These are phyloP conservation scores for Platycheirus albimanus DNA, from an alignment of 2,888 invertebrate genomes.

Conservation along the genomic window DNA sequence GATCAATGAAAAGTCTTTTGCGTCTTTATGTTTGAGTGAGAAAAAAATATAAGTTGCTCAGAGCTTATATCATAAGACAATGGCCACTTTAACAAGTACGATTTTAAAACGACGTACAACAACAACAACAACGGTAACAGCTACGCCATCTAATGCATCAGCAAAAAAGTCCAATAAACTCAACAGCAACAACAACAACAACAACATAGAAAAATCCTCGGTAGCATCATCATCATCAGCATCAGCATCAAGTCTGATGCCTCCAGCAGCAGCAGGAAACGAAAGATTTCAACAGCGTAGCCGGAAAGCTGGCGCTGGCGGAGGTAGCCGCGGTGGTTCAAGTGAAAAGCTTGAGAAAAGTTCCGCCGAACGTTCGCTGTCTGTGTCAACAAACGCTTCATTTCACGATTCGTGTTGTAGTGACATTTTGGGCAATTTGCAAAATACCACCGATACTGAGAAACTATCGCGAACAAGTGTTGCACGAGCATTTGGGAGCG, in stretches of 20 bases:
- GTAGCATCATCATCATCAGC: too few species aligned
- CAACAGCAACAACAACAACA: constrained; percentile 38
- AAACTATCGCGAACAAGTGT: constrained; percentile 72
- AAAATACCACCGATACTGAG: constrained; percentile 70
- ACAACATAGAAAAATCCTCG: constrained; percentile 55
- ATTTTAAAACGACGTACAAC: constrained; percentile 51
- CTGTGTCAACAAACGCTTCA: constrained; percentile 59
- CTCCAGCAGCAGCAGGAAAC: constrained; percentile 24
- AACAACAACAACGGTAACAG: constrained; percentile 18
- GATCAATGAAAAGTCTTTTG: constrained; percentile 3
- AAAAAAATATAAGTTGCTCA: constrained; percentile 14
- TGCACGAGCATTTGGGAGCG: constrained; percentile 66
- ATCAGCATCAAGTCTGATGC: constrained; percentile 40
- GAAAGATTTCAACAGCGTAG: constrained; percentile 60
- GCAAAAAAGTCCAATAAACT: constrained; percentile 50
- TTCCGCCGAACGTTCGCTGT: constrained; percentile 56
- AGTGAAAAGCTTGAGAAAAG: constrained; percentile 75
- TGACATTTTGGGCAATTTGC: constrained; percentile 65
- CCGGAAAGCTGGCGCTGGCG: constrained; percentile 67
- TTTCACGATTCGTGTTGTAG: constrained; percentile 65
- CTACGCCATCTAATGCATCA: constrained; percentile 22
- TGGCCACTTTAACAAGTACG: constrained; percentile 59
- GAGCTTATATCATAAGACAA: constrained; percentile 37
- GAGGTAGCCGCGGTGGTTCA: too few species aligned
- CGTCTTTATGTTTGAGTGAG: constrained; percentile 24